Evolutionary conservation across 2,113 vertebrate species (phyloP).

Genomic region (Cathartes aura): DNA sequence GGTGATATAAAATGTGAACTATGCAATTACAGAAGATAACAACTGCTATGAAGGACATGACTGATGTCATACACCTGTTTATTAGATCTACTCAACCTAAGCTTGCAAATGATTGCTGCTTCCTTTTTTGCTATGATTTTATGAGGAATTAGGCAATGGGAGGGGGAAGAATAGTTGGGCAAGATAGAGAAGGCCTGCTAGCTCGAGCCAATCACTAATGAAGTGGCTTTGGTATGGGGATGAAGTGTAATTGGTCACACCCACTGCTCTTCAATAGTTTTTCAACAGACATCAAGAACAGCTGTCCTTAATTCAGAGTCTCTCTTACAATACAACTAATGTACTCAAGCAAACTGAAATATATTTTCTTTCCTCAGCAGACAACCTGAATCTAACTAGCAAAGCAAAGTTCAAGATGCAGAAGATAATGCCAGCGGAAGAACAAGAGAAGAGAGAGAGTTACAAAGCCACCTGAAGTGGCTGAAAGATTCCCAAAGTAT

Average conservation of each 20-base stretch:
- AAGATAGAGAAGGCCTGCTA: neutral
- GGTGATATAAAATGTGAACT: neutral
- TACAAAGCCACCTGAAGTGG: constrained; percentile 17
- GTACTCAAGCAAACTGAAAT: neutral
- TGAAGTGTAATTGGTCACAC: neutral
- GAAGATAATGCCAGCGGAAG: neutral
- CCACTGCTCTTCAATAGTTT: neutral
- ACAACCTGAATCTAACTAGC: neutral
- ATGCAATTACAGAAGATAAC: neutral
- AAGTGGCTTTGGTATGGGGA: neutral
- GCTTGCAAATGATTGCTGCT: neutral
- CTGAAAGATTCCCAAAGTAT: constrained; percentile 11
- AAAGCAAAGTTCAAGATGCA: constrained; percentile 40
- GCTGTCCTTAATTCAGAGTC: neutral
- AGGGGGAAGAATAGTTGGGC: neutral
- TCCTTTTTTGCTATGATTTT: neutral
- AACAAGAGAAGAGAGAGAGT: neutral
- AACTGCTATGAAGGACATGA: neutral
- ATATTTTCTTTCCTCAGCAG: neutral
- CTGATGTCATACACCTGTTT: neutral
- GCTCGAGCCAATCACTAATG: neutral
- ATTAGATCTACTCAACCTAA: neutral
- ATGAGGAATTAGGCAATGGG: neutral
- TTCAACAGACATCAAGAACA: neutral
- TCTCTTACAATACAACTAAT: neutral